Evolutionary conservation across 23 tunicate species (phyloP), one percentile per base, ranked within the genome.

Genomic region (Halocynthia roretzi): DNA sequence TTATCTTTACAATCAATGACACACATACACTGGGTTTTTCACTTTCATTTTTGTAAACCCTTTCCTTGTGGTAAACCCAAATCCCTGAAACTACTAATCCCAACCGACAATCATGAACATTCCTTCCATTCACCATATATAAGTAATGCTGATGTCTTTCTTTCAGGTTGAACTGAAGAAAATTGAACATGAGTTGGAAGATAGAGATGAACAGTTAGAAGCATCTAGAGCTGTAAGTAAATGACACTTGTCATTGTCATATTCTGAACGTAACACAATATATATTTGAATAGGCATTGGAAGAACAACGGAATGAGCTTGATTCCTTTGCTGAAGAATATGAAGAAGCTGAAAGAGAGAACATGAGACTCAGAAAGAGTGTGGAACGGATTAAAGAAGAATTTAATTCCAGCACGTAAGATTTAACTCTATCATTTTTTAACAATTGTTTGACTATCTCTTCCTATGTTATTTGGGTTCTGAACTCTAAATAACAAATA

Each of bases 261-360:
- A 31, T 31, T 31, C 44, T 31, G 44, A 31, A 31, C 44, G 44
- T 31, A 31, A 31, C 44, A 31, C 44, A 4, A 31, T 0, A 31
- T 31, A 0, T 31, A 31, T 31, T 31, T 31, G 44, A 31, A 31
- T 15, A 91, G 90, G 97, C 83, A 52, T 61, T 91, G 22, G 90
- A 81, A 71, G 78, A 71, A 62, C 87, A 85, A 68, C 77, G 81
- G 54, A 77, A 85, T 71, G 86, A 85, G 50, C 62, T 91, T 5
- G 66, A 77, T 64, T 81, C 48, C 18, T 77, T 91, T 51, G 77
- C 80, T 6, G 77, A 85, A 50, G 97, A 84, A 63, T 85, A 31
- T 71, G 80, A 91, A 72, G 86, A 85, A 81, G 85, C 90, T 5
- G 97, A 91, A 65, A 85, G 81, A 63, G 97, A 91, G 72, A 91